Evolutionary conservation across 2,797 vertebrate genomes (phyloP).

Genomic region (Sardinella longiceps): DNA sequence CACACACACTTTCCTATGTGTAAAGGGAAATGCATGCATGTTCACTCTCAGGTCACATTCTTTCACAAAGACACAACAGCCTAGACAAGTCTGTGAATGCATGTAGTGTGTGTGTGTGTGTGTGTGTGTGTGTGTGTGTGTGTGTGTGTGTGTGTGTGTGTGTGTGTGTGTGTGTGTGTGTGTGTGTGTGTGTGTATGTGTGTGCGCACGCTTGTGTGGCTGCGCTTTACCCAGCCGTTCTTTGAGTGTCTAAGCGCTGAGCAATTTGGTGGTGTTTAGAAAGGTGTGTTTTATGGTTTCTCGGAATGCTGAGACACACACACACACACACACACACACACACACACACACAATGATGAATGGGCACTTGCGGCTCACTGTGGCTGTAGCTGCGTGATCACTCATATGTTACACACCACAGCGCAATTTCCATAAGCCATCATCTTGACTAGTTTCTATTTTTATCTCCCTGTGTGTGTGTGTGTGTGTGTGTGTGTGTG

Average conservation of each 20-base stretch:
- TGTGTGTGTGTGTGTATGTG: neutral
- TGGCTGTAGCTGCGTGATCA: neutral
- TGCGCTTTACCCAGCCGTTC: neutral
- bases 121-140: too few relatives aligned
- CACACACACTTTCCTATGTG: too few relatives aligned
- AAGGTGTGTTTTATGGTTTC: conserved; percentile 15
- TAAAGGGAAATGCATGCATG: neutral
- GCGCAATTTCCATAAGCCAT: neutral
- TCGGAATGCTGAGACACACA: neutral
- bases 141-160: neutral
- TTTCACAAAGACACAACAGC: too few relatives aligned
- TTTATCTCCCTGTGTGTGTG: neutral
- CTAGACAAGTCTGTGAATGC: neutral
- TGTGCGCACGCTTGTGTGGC: neutral
- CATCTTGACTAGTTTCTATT: neutral
- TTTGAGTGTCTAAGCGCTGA: neutral
- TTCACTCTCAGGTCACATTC: neutral
- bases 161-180: neutral
- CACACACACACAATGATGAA: neutral
- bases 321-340: neutral
- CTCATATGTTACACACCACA: neutral
- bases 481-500: neutral
- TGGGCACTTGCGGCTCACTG: neutral
- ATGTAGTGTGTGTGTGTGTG: neutral
- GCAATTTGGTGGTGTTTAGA: neutral